Evolutionary conservation across 2,888 invertebrate genomes (phyloP).

Genomic region (Galerucella pusilla): DNA sequence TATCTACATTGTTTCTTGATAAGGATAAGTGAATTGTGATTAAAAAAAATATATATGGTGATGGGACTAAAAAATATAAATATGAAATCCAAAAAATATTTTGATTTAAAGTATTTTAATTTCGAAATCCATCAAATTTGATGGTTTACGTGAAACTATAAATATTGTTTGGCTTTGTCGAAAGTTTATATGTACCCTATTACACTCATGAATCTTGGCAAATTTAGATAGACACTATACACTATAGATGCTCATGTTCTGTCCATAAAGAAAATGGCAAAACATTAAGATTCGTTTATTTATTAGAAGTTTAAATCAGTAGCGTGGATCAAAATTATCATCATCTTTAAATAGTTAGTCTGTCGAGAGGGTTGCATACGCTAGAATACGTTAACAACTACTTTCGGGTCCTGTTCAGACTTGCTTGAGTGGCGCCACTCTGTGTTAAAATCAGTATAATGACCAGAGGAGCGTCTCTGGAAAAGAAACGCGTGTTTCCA

Average conservation of each 20-base stretch:
- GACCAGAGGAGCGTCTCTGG: too few relatives aligned
- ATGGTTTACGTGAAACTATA: conserved; percentile 21
- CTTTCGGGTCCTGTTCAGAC: too few relatives aligned
- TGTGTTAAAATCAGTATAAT: too few relatives aligned
- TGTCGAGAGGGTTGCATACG: too few relatives aligned
- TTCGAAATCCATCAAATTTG: conserved; percentile 21
- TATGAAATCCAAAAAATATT: conserved; percentile 20
- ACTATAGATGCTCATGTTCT: conserved; percentile 45
- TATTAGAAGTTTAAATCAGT: too few relatives aligned
- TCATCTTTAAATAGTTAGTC: too few relatives aligned
- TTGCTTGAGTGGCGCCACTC: too few relatives aligned
- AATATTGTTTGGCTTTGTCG: conserved; percentile 39
- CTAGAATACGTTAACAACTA: too few relatives aligned
- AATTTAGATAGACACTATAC: conserved; percentile 48
- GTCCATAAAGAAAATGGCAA: conserved; percentile 37
- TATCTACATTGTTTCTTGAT: conserved; percentile 15
- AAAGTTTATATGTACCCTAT: conserved; percentile 44
- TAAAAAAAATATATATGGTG: conserved; percentile 47
- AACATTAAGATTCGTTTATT: too few relatives aligned
- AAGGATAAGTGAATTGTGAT: conserved; percentile 45
- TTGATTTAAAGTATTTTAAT: conserved; percentile 11
- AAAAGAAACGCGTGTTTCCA: too few relatives aligned
- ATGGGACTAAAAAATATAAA: conserved; percentile 53
- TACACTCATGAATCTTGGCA: conserved; percentile 48
- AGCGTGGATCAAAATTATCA: too few relatives aligned